Evolutionary conservation across 2,888 invertebrate species (phyloP).

Genomic region (Entomobrya proxima): DNA sequence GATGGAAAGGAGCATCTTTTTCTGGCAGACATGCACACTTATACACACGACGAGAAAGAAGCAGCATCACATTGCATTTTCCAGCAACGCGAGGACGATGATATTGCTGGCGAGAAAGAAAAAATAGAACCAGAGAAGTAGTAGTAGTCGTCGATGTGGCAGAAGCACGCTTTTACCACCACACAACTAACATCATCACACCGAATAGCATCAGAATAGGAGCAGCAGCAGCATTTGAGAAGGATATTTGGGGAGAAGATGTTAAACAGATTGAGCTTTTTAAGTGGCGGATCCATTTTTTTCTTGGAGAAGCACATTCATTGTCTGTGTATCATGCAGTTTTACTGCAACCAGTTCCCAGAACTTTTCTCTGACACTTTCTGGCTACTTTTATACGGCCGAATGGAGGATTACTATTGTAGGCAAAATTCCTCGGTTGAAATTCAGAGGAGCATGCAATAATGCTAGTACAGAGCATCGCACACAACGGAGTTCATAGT

Average conservation of each 20-base stretch:
- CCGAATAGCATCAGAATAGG: not conserved
- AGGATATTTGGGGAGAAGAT: not conserved
- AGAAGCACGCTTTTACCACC: not conserved
- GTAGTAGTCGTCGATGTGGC: not conserved
- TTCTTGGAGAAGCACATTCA: too few relatives aligned
- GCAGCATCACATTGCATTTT: not conserved
- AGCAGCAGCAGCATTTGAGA: not conserved
- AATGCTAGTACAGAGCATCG: too few relatives aligned
- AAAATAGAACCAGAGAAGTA: not conserved
- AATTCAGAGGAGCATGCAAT: too few relatives aligned
- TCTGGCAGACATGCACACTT: too few relatives aligned
- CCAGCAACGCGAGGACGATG: not conserved
- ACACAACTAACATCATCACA: not conserved
- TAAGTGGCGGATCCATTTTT: not conserved
- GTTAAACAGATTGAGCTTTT: slow-evolving; percentile 23
- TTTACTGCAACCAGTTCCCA: too few relatives aligned
- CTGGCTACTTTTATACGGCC: not conserved
- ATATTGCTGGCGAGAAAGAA: not conserved
- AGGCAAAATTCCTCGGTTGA: not conserved
- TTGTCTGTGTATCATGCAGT: too few relatives aligned
- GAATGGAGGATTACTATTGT: not conserved
- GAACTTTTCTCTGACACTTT: too few relatives aligned
- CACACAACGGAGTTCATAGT: too few relatives aligned
- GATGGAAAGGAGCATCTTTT: not conserved
- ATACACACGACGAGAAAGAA: too few relatives aligned